These are phyloP conservation scores for Jacana jacana DNA, from an alignment of 2,113 vertebrate species.

Conservation along the genomic window DNA sequence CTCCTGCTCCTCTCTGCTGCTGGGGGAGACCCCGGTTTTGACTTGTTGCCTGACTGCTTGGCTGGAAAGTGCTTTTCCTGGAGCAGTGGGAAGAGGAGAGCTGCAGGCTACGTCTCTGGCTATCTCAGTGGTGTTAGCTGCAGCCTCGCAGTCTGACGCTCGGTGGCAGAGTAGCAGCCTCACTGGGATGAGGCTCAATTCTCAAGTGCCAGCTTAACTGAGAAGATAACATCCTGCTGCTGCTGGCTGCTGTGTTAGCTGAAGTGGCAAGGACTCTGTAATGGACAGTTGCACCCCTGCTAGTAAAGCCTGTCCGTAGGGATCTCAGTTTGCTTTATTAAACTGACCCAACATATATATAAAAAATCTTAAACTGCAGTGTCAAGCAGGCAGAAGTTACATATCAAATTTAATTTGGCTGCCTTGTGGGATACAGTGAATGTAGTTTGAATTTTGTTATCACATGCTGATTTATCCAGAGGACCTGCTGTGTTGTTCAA, in stretches of 20 bases:
- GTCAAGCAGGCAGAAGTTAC: not conserved
- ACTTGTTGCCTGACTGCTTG: not conserved
- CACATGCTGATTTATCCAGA: not conserved
- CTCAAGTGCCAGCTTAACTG: not conserved
- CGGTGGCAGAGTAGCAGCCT: not conserved
- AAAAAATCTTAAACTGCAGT: not conserved
- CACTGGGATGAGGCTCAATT: not conserved
- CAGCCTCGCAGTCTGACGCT: not conserved
- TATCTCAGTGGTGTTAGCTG: not conserved
- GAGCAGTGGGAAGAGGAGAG: not conserved
- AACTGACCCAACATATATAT: not conserved
- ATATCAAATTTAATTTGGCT: not conserved
- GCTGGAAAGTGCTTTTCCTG: not conserved
- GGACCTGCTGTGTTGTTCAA: not conserved
- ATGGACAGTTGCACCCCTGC: not conserved
- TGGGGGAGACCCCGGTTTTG: not conserved
- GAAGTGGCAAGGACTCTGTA: not conserved
- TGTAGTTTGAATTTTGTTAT: not conserved
- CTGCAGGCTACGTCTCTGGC: not conserved
- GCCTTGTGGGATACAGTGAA: not conserved
- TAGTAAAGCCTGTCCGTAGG: not conserved
- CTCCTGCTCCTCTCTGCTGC: not conserved
- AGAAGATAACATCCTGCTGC: not conserved
- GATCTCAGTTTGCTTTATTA: not conserved
- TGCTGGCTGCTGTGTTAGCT: not conserved